Evolutionary conservation across 2,888 invertebrate genomes (phyloP).

Genomic region (Noctua janthe): DNA sequence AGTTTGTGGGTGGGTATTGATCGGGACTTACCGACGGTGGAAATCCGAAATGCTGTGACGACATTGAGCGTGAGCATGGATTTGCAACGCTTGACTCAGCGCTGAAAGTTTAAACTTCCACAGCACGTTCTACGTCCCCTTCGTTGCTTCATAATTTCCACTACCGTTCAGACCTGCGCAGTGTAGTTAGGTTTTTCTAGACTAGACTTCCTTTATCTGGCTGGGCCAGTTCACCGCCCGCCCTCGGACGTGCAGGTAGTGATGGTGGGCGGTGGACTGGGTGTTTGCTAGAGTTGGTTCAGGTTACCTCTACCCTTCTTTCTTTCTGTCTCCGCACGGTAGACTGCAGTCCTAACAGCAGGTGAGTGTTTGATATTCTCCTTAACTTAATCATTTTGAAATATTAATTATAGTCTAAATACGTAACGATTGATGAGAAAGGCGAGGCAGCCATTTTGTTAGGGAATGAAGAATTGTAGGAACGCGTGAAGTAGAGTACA

Average conservation of each 20-base stretch:
- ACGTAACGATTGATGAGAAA: not conserved
- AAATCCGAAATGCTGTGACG: not conserved
- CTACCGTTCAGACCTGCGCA: slow-evolving; percentile 27
- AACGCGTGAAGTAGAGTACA: not conserved
- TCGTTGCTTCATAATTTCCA: no score
- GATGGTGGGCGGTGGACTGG: slow-evolving; percentile 34
- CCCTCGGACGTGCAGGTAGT: not conserved
- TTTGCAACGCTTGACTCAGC: not conserved
- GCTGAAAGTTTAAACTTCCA: no score
- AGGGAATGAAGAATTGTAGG: not conserved
- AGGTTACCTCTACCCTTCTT: not conserved
- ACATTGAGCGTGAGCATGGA: not conserved
- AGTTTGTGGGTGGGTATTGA: slow-evolving; percentile 9
- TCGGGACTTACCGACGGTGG: not conserved
- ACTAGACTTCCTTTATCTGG: not conserved
- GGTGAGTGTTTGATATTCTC: slow-evolving; percentile 7
- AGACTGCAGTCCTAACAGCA: no score
- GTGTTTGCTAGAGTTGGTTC: not conserved
- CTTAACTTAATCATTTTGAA: not conserved
- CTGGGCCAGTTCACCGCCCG: slow-evolving; percentile 22
- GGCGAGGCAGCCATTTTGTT: not conserved
- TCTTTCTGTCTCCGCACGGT: not conserved
- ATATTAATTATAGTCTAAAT: not conserved
- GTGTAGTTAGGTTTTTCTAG: slow-evolving; percentile 7
- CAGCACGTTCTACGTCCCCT: not conserved